A percentile compares a stretch with the other conserved stretches of the same genome.
Evolutionary conservation across 1,140 invertebrate species (phyloP).

Genomic region (Trachelipus rathkii): DNA sequence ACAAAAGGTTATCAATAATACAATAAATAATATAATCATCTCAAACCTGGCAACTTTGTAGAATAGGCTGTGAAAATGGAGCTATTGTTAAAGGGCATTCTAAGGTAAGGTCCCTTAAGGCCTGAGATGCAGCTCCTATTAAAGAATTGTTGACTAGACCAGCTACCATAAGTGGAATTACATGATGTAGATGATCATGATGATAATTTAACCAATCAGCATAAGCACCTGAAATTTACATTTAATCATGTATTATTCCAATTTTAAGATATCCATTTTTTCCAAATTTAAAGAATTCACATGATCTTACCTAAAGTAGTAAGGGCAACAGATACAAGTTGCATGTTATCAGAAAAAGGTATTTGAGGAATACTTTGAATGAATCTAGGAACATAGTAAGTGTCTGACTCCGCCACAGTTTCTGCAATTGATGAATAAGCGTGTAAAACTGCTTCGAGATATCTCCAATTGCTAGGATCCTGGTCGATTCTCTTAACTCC

Average conservation of each 20-base stretch:
- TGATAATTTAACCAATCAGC: conserved; percentile 45
- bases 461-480: conserved; percentile 42
- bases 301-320: conserved; percentile 40
- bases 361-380: conserved; percentile 44
- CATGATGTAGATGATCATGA: conserved; percentile 42
- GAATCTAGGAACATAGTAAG: conserved; percentile 40
- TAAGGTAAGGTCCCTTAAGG: conserved; percentile 39
- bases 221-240: conserved; percentile 33
- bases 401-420: conserved; percentile 44
- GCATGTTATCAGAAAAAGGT: conserved; percentile 44
- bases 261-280: background rate
- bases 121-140: conserved; percentile 42
- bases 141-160: conserved; percentile 40
- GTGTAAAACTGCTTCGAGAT: conserved; percentile 41
- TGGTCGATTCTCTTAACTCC: conserved; percentile 39
- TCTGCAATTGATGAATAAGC: conserved; percentile 44
- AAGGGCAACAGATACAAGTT: conserved; percentile 43
- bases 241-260: background rate
- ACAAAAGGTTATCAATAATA: too few relatives aligned
- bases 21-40: too few relatives aligned
- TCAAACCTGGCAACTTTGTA: conserved; percentile 38
- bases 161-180: conserved; percentile 42
- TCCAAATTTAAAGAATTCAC: background rate
- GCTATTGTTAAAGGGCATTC: conserved; percentile 43
- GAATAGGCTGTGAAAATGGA: conserved; percentile 41